These are phyloP conservation scores for Tetramorium simillimum DNA, from an alignment of 1,140 invertebrate genomes.

Conservation along the genomic window DNA sequence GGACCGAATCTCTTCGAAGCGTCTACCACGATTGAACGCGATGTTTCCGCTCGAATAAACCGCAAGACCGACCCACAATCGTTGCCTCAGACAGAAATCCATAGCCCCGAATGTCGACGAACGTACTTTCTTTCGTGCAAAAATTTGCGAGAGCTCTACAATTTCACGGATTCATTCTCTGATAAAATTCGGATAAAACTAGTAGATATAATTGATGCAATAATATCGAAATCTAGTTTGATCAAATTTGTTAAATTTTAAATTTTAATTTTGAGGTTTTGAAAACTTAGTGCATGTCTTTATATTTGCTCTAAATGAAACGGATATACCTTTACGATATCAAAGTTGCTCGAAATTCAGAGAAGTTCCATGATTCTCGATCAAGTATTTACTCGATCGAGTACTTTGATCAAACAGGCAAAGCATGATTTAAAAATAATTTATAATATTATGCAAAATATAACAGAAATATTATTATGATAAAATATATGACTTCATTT, in stretches of 20 bases:
- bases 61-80: slow-evolving; percentile 44
- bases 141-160: slow-evolving; percentile 18
- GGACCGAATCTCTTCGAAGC: slow-evolving; percentile 41
- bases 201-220: neutral
- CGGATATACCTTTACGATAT: neutral
- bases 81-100: slow-evolving; percentile 44
- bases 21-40: slow-evolving; percentile 49
- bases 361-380: neutral
- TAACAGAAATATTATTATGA: neutral
- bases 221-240: neutral
- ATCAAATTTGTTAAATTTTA: neutral
- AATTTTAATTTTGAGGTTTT: too few species aligned
- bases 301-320: neutral
- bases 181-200: neutral
- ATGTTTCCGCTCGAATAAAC: slow-evolving; percentile 54
- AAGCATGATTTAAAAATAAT: neutral
- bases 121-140: slow-evolving; percentile 11
- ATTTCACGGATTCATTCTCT: neutral
- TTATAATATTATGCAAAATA: neutral
- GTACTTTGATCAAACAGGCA: neutral
- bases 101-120: slow-evolving; percentile 13
- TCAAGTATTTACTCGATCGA: neutral
- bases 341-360: neutral
- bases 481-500: neutral
- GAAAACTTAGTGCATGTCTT: neutral